Evolutionary conservation across 2,888 invertebrate species (phyloP), one percentile per base, ranked within the genome.

Genomic region (Gymnosoma rotundatum): DNA sequence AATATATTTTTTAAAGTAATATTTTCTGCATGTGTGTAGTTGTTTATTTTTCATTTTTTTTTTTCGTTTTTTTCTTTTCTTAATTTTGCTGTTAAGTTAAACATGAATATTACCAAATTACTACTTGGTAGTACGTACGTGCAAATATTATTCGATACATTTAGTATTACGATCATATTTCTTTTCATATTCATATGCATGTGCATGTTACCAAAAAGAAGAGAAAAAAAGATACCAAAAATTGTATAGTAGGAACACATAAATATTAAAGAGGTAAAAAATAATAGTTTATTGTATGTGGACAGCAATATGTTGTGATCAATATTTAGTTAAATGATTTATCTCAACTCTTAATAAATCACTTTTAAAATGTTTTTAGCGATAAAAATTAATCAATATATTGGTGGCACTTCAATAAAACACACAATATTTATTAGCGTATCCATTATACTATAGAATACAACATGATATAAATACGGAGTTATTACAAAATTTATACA

Each of bases 301-400:
- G 83, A 80, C 83, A 83, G 83, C 80, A 80, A 72, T 83, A 81
- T 86, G 85, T 84, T 86, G 73, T 86, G 82, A 79, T 83, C 85
- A 85, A 86, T 86, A 83, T 83, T 83, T 86, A 85, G 85, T 87
- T 88, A 88, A 88, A 87, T 90, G 90, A 90, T 91, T 91, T 91
- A 91, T 90, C 89, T 88, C 84, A 87, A 86, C 86, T 87, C 88
- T 86, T 88, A 88, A 91, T 91, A 91, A 90, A 91, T 90, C 89
- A 91, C 87, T 87, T 83, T 83, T 88, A 87, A 88, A 89, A 89
- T 89, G 87, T 83, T 83, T 83, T 80, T 83, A 83, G 86, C 88
- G 88, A 90, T 90, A 88, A 89, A 88, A 89, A 89, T 89, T 89
- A 89, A 89, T 89, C 89, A 89, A 89, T 87, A 86, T 81, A 83